Conservation (phyloP, 2,888 invertebrate species). For the Drosophila nr. perissopoda region DNA sequence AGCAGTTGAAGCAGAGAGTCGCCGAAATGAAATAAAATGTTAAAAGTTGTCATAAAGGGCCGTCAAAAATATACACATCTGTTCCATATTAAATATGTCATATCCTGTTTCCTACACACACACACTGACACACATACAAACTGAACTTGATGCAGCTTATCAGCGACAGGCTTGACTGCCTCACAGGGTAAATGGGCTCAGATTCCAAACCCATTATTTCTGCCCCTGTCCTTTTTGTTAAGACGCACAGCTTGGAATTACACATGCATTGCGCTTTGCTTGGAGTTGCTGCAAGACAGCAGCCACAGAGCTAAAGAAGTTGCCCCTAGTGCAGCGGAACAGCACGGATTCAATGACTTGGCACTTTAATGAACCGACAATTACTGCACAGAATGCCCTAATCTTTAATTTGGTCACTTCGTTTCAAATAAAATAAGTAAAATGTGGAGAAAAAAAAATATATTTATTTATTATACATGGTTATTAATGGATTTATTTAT, state of each 20-base stretch:
- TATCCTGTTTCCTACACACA: constrained; percentile 77
- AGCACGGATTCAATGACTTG: constrained; percentile 25
- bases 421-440: background rate
- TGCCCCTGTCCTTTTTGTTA: constrained; percentile 29
- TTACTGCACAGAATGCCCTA: constrained; percentile 18
- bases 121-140: constrained; percentile 16
- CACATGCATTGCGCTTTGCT: constrained; percentile 19
- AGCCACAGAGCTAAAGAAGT: constrained; percentile 20
- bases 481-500: background rate
- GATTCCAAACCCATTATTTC: constrained; percentile 28
- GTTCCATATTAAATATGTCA: constrained; percentile 80
- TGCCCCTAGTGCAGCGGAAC: constrained; percentile 2
- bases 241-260: constrained; percentile 36
- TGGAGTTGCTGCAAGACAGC: constrained; percentile 26
- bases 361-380: constrained; percentile 25
- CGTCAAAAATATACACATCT: constrained; percentile 70
- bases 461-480: background rate
- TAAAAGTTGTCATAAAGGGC: constrained; percentile 33
- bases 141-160: constrained; percentile 53
- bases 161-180: constrained; percentile 51
- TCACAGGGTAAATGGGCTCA: constrained; percentile 33
- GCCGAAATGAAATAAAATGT: constrained; percentile 37
- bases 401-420: background rate
- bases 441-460: background rate
- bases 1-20: constrained; percentile 44